Conservation (phyloP, 2,797 vertebrate species). For the Vipera ursinii region DNA sequence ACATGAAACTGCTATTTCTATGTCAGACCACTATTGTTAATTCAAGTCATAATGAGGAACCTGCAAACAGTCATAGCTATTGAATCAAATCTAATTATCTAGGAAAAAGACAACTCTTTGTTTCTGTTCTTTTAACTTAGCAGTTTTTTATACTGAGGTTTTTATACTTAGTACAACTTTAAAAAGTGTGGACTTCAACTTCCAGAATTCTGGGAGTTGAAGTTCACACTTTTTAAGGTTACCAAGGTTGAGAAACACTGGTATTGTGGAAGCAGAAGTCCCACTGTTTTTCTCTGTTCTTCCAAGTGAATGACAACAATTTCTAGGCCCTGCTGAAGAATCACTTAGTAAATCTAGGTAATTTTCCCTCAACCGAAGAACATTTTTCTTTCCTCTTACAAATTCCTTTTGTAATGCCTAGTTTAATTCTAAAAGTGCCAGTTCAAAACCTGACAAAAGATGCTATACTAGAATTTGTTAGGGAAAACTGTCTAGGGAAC, state of each 20-base stretch:
- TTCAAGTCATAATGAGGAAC: neutral
- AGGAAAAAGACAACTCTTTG: neutral
- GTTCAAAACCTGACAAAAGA: neutral
- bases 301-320: neutral
- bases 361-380: neutral
- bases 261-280: neutral
- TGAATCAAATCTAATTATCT: neutral
- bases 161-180: neutral
- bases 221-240: neutral
- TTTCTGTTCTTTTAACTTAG: neutral
- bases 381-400: neutral
- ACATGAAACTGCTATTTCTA: neutral
- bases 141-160: neutral
- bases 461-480: constrained; percentile 27
- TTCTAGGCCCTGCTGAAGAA: neutral
- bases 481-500: constrained; percentile 4
- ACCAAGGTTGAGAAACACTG: neutral
- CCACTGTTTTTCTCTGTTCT: neutral
- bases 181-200: neutral
- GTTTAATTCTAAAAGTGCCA: constrained; percentile 6
- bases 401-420: neutral
- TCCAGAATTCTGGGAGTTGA: neutral
- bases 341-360: neutral
- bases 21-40: neutral
- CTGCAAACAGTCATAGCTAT: neutral